Evolutionary conservation across 2,113 vertebrate species (phyloP).

Genomic region (Alligator mississippiensis): DNA sequence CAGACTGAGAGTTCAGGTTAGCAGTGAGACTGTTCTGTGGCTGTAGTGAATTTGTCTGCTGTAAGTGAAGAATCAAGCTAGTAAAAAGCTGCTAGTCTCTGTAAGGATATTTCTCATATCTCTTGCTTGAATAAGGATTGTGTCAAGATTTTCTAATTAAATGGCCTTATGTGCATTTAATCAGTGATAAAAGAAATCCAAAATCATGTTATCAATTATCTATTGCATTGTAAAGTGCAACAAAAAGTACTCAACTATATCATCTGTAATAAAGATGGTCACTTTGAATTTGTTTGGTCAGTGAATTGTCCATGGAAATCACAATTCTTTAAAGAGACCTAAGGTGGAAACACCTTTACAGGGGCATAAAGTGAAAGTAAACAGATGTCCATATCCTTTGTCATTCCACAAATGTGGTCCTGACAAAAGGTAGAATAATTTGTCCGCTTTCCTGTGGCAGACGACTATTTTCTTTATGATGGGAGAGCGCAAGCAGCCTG

Average conservation of each 20-base stretch:
- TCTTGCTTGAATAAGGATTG: not conserved
- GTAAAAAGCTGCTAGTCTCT: rapidly evolving
- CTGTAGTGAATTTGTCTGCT: not conserved
- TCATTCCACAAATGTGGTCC: too few relatives aligned
- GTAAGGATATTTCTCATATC: not conserved
- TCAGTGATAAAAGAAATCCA: not conserved
- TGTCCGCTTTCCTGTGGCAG: too few relatives aligned
- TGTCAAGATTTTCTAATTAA: not conserved
- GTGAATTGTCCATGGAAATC: not conserved
- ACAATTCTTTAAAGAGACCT: not conserved
- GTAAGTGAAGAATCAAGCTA: not conserved
- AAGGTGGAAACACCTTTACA: not conserved
- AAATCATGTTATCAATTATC: not conserved
- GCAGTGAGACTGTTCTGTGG: not conserved
- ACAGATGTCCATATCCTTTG: too few relatives aligned
- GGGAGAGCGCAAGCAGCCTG: too few relatives aligned
- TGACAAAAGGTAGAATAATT: too few relatives aligned
- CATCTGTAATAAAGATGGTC: not conserved
- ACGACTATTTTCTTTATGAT: too few relatives aligned
- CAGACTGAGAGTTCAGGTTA: not conserved
- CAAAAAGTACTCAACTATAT: not conserved
- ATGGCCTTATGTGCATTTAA: not conserved
- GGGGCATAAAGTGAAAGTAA: too few relatives aligned
- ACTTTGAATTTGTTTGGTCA: not conserved
- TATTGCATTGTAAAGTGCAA: not conserved